Evolutionary conservation across 1,140 invertebrate species (phyloP), one percentile per base, ranked within the genome.

Genomic region (Nebria ingens): DNA sequence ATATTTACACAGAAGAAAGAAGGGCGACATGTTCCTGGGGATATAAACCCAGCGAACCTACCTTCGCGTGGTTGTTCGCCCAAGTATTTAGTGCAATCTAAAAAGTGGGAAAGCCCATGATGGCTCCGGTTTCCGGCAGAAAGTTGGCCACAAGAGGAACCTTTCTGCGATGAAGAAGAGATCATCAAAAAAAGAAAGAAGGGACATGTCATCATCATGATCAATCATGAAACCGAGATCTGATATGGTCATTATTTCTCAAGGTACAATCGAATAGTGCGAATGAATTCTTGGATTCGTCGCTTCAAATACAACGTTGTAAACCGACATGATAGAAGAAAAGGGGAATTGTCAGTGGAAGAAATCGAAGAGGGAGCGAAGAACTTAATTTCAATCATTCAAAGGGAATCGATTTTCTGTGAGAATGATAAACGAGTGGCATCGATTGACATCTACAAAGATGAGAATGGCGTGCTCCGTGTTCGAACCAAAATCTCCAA

Each of bases 21-120:
- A n/a, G n/a, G 70, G 70, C 45, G 58, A 19, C 64, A 73, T 61
- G 59, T 73, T 6, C 67, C 70, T 2, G 70, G 68, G 1, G 52
- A 57, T n/a, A 21, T 58, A 15, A 75, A 75, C 58, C 70, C 72
- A 4, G 72, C 70, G 13, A 71, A 76, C 60, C 56, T 72, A 19
- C 64, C 66, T 4, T 73, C 71, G 11, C 54, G 72, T 60, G 70
- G 71, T 17, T 71, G 66, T 59, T 21, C 55, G 2, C 51, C 65
- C 2, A 60, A 61, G 55, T 9, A 57, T 15, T 59, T 73, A 11
- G 19, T 68, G 9, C 56, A 69, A 21, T 64, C 64, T 9, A 59
- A 61, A 58, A 74, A 70, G 70, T 68, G 65, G 65, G 65, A 72
- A 58, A 67, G 72, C 12, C 69, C 72, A 4, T 22, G 52, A 0